These are phyloP conservation scores for Sarcophaga caerulescens DNA, from an alignment of 2,888 invertebrate genomes.

Conservation along the genomic window DNA sequence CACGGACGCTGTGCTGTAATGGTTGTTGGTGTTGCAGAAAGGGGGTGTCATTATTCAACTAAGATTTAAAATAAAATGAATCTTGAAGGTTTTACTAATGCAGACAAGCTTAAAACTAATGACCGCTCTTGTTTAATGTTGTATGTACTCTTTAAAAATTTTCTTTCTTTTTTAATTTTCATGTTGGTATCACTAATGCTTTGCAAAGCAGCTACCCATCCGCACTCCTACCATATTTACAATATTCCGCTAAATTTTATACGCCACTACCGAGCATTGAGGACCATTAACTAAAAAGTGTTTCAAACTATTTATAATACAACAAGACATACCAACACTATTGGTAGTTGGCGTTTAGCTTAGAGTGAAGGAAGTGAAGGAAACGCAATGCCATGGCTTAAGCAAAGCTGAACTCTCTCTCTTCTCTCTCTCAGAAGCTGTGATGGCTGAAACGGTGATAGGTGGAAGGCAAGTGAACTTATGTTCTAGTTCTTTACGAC, in stretches of 20 bases:
- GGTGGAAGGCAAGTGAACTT: neutral
- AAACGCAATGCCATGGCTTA: neutral
- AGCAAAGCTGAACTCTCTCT: neutral
- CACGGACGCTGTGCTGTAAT: neutral
- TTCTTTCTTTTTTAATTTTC: neutral
- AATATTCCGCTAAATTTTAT: neutral
- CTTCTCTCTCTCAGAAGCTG: too few relatives aligned
- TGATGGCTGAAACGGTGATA: too few relatives aligned
- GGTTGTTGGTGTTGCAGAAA: neutral
- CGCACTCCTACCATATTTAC: neutral
- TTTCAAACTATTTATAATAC: slow-evolving; percentile 65
- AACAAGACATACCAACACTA: neutral
- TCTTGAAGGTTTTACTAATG: slow-evolving; percentile 57
- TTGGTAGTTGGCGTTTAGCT: neutral
- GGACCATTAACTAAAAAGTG: slow-evolving; percentile 62
- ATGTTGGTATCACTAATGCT: neutral
- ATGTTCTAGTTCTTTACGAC: slow-evolving; percentile 35
- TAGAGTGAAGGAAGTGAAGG: neutral
- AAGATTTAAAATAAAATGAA: slow-evolving; percentile 36
- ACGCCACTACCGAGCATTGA: slow-evolving; percentile 14
- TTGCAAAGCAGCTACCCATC: neutral
- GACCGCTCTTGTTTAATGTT: slow-evolving; percentile 16
- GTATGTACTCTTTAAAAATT: neutral
- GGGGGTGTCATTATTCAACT: slow-evolving; percentile 8
- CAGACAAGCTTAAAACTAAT: slow-evolving; percentile 50